Percentiles rank a stretch among this genome's conserved stretches.
Conservation (phyloP, 2,797 vertebrate species). For the Rhinophrynus dorsalis region DNA sequence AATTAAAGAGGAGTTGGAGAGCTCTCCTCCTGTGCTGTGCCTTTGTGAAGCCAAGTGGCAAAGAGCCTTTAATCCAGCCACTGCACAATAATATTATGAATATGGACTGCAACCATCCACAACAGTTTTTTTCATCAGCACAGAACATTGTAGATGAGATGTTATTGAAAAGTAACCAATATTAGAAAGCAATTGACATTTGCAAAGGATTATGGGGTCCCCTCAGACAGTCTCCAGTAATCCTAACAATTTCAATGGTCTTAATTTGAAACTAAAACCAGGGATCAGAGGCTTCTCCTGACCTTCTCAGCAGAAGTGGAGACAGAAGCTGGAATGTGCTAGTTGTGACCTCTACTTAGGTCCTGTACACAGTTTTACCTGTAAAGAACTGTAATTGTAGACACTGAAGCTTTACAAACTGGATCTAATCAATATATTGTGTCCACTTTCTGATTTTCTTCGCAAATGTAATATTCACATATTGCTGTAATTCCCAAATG, state of each 20-base stretch:
- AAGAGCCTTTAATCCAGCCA: conserved; percentile 67
- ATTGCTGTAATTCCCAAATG: too few species aligned
- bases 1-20: conserved; percentile 47
- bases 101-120: conserved; percentile 75
- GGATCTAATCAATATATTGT: too few species aligned
- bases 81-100: conserved; percentile 76
- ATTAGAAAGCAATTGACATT: conserved; percentile 78
- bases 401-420: background rate
- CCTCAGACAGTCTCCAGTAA: conserved; percentile 67
- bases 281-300: conserved; percentile 62
- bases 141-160: conserved; percentile 70
- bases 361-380: background rate
- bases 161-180: conserved; percentile 75
- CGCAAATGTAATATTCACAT: too few species aligned
- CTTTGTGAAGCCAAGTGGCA: conserved; percentile 41
- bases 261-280: conserved; percentile 82
- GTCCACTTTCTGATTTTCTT: too few species aligned
- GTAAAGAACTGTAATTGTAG: background rate
- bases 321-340: background rate
- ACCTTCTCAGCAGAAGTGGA: conserved; percentile 10
- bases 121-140: conserved; percentile 70
- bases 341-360: background rate
- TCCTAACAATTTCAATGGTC: conserved; percentile 77
- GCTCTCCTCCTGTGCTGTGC: conserved; percentile 20
- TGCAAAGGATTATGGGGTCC: conserved; percentile 79